phyloP scores from a whole-genome alignment of 2,888 invertebrate species.

The Allygus modestus region DNA sequence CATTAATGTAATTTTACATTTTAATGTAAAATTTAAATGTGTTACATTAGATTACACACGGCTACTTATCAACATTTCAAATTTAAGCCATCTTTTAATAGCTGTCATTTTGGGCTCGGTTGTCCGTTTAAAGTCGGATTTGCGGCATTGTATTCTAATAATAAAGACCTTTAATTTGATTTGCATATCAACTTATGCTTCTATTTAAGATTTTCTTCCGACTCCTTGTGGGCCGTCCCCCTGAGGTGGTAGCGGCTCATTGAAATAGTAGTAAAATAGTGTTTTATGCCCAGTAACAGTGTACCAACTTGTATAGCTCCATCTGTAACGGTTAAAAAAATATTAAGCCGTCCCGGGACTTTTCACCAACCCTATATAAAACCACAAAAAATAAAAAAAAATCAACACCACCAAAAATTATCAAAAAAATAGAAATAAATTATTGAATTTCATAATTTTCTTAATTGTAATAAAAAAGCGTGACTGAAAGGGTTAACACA shows the following conservation, averaged over 20 bases:
- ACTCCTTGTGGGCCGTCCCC: not conserved
- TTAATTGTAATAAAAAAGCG: slow-evolving; percentile 32
- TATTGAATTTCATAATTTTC: slow-evolving; percentile 39
- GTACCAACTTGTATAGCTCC: no score
- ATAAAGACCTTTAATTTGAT: no score
- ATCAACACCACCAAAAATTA: slow-evolving; percentile 21
- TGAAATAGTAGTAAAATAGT: not conserved
- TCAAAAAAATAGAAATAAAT: not conserved
- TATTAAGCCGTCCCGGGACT: not conserved
- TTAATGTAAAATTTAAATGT: not conserved
- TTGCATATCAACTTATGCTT: no score
- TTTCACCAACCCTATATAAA: slow-evolving; percentile 29
- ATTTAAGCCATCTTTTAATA: no score
- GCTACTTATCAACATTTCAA: no score
- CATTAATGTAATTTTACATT: slow-evolving; percentile 11
- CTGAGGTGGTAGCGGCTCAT: no score
- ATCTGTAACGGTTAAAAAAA: not conserved
- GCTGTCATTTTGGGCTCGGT: no score
- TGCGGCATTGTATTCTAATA: no score
- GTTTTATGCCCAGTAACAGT: no score
- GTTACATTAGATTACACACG: not conserved
- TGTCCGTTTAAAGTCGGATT: no score
- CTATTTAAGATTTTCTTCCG: no score
- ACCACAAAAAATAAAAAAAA: slow-evolving; percentile 14
- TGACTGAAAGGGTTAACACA: slow-evolving; percentile 41